Evolutionary conservation across 2,113 vertebrate species (phyloP), one percentile per base, ranked within the genome.

Genomic region (Colistium nudipinnis): DNA sequence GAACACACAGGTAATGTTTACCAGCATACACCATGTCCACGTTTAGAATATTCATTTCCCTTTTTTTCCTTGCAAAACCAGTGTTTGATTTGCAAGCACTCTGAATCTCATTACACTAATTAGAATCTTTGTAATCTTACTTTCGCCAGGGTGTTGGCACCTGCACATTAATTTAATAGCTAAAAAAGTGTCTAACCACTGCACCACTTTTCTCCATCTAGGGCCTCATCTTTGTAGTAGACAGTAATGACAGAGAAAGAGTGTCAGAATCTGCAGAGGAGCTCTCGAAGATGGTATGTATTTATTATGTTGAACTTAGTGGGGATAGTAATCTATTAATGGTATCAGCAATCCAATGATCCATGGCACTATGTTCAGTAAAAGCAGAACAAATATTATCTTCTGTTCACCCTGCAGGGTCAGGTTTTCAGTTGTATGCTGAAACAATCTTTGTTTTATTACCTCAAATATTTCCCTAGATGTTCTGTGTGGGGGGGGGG

Each of bases 151-250:
- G 35, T 47, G 19, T 27, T 19, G 19, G 9, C 16, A 5, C 33
- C 2, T 36, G 20, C 30, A 28, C 6, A 54, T 49, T 33, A 6
- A 31, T 4, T 16, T 24, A n/a, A 36, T 3, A n/a, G 4, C 5
- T 16, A 55, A 17, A 17, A n/a, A n/a, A n/a, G n/a, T n/a, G n/a
- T n/a, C 0, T 61, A 43, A 60, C n/a, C 12, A 10, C 14, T 30
- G 7, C 0, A 10, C 7, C 41, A 11, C 48, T 22, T 16, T 28
- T 24, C 24, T 30, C 2, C 20, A 22, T 66, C 0, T 63, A 98
- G 96, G 96, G 96, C 59, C 94, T 98, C 67, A 97, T 97, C 92
- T 98, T 97, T 31, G 96, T 98, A 71, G 96, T 98, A 78, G 96
- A 98, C 92, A 97, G 96, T 79, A 97, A 97, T 1, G 96, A 98